Evolutionary conservation across 2,888 invertebrate species (phyloP).

Genomic region (Hydriomena furcata): DNA sequence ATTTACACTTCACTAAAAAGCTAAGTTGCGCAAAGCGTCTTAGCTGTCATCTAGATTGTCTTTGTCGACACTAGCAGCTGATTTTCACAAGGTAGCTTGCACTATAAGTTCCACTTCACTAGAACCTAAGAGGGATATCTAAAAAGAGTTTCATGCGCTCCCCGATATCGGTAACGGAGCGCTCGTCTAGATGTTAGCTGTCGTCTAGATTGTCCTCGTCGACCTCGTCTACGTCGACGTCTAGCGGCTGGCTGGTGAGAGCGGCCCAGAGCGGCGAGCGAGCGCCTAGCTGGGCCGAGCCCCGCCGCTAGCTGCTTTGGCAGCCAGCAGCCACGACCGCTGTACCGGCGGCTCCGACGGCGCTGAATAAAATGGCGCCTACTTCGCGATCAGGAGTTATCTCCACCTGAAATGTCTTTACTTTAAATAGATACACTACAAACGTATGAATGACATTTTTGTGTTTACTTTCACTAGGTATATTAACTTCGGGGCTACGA

Average conservation of each 20-base stretch:
- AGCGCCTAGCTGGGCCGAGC: constrained; percentile 74
- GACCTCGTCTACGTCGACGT: constrained; percentile 56
- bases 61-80: neutral
- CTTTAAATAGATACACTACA: neutral
- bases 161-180: constrained; percentile 80
- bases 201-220: constrained; percentile 61
- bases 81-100: neutral
- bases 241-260: constrained; percentile 87
- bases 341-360: constrained; percentile 65
- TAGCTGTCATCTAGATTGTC: neutral
- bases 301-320: constrained; percentile 84
- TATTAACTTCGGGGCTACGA: no score
- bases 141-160: constrained; percentile 82
- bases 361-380: constrained; percentile 67
- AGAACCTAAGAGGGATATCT: constrained; percentile 84
- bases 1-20: constrained; percentile 2
- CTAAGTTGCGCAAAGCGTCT: no score
- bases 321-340: constrained; percentile 68
- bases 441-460: no score
- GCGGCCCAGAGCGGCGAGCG: constrained; percentile 92
- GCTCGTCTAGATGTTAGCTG: constrained; percentile 84
- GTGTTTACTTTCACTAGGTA: no score
- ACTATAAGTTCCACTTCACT: constrained; percentile 32
- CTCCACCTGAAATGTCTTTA: constrained; percentile 58
- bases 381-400: constrained; percentile 79